Base-by-base conservation (phyloP, 2,888 invertebrate genomes). In the Lomographa bimaculata region DNA sequence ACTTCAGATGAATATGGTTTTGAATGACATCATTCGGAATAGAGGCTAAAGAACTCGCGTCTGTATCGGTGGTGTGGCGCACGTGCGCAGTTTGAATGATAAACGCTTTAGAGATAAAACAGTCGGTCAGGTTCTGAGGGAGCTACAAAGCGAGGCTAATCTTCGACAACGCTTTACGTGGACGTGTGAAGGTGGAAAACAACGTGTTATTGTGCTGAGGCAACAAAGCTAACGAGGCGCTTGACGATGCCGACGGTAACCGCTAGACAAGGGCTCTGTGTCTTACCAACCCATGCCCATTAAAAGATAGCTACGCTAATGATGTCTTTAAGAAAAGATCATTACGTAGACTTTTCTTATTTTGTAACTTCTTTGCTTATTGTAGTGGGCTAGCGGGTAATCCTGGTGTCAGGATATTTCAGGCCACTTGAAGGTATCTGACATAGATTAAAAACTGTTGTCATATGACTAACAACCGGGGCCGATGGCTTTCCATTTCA, bases 101-200 rank as follows among this genome's bases (percentile, higher is more conserved):
- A 72, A 70, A 64, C 49, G 56, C 55, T 60, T 58, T 38, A 20
- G 42, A 68, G 70, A 72, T 71, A 72, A 66, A 68, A 57, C 52
- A 64, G 61, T 60, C 60, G 55, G 66, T 64, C 58, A 58, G 57
- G 59, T 65, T 64, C 63, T 51, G 63, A 64, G 60, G 63, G 50
- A 50, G 56, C 54, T 30, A 64, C 57, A 66, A 62, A 69, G 65
- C 62, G 68, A 43, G 48, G 48, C 64, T 73, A 73, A 71, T 73
- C 71, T 71, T 49, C 57, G 64, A 52, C 53, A 68, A 65, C 66
- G 60, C 67, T 71, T 72, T 69, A 69, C 54, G 61, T 60, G 60
- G 59, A 74, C 66, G 71, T 75, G 74, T 67, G 32, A 19, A 32
- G 19, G 7, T 37, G 12, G 36, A 18, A 68, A 74, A 79, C 75